Conservation (phyloP, 2,888 invertebrate genomes). For the Agonum fuliginosum region DNA sequence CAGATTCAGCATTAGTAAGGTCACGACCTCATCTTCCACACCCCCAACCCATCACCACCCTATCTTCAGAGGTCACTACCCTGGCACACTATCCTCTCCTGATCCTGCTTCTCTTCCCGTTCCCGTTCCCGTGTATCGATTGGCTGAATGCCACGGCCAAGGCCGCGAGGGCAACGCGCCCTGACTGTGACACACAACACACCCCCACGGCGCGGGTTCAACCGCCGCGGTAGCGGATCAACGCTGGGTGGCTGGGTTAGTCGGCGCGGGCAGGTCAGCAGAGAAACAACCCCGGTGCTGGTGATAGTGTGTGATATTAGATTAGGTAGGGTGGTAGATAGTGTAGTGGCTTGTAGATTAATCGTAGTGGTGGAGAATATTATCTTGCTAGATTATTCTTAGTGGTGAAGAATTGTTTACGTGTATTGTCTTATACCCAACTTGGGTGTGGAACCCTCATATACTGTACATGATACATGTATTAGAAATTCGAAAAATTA, state of each 20-base stretch:
- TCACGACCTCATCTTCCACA: no score
- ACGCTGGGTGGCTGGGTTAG: slow-evolving; percentile 23
- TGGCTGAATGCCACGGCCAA: slow-evolving; percentile 58
- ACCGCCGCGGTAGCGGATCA: not conserved
- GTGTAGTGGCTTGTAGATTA: no score
- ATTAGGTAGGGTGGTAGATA: not conserved
- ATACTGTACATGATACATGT: no score
- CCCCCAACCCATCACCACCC: not conserved
- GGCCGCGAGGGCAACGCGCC: slow-evolving; percentile 54
- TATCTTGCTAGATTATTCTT: no score
- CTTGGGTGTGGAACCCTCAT: no score
- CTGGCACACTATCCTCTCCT: slow-evolving; percentile 13
- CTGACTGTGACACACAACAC: slow-evolving; percentile 7
- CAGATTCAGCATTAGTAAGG: no score
- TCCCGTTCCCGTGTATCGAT: slow-evolving; percentile 37
- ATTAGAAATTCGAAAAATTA: no score
- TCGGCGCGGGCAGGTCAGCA: not conserved
- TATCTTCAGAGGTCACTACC: not conserved
- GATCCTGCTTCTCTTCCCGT: not conserved
- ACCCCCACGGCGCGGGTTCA: slow-evolving; percentile 9
- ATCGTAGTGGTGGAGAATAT: no score
- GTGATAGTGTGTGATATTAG: slow-evolving; percentile 17
- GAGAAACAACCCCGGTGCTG: not conserved
- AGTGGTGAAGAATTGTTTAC: no score
- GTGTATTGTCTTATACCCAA: no score